A percentile compares a stretch with the other conserved stretches of the same genome.
Evolutionary conservation across 2,797 vertebrate genomes (phyloP).

Genomic region (Phalloptychus januarius): DNA sequence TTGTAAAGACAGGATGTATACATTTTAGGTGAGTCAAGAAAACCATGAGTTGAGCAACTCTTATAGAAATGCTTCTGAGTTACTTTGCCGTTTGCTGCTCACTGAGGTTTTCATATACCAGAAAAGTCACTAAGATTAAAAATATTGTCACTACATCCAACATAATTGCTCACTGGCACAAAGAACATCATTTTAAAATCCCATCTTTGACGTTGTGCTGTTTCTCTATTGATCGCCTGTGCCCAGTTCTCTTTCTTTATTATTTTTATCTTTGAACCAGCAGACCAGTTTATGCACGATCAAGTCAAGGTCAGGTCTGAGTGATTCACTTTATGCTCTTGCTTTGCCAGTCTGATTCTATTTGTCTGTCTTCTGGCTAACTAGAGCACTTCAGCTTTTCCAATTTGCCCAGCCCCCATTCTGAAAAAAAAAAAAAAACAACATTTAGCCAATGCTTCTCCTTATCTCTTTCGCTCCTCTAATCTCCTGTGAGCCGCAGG

Average conservation of each 20-base stretch:
- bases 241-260: slow-evolving; percentile 21
- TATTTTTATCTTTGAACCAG: slow-evolving; percentile 60
- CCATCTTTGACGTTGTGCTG: slow-evolving; percentile 46
- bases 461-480: slow-evolving; percentile 81
- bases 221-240: slow-evolving; percentile 66
- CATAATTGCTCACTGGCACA: neutral
- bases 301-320: slow-evolving; percentile 78
- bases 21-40: slow-evolving; percentile 68
- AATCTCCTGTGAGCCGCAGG: slow-evolving; percentile 79
- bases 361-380: slow-evolving; percentile 74
- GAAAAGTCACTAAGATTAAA: slow-evolving; percentile 15
- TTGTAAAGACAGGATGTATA: slow-evolving; percentile 68
- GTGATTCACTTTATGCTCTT: slow-evolving; percentile 67
- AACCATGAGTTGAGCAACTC: slow-evolving; percentile 50
- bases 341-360: slow-evolving; percentile 58
- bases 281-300: slow-evolving; percentile 62
- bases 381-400: slow-evolving; percentile 71
- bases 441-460: slow-evolving; percentile 73
- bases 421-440: slow-evolving; percentile 45
- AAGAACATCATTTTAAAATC: slow-evolving; percentile 44
- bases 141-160: neutral
- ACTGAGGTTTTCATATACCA: slow-evolving; percentile 11
- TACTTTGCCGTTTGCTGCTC: slow-evolving; percentile 10
- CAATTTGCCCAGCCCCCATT: slow-evolving; percentile 61
- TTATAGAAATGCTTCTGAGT: slow-evolving; percentile 13